Percentiles rank a stretch among this genome's conserved stretches.
Conservation (phyloP, 2,888 invertebrate species). For the Folsomia candida region DNA sequence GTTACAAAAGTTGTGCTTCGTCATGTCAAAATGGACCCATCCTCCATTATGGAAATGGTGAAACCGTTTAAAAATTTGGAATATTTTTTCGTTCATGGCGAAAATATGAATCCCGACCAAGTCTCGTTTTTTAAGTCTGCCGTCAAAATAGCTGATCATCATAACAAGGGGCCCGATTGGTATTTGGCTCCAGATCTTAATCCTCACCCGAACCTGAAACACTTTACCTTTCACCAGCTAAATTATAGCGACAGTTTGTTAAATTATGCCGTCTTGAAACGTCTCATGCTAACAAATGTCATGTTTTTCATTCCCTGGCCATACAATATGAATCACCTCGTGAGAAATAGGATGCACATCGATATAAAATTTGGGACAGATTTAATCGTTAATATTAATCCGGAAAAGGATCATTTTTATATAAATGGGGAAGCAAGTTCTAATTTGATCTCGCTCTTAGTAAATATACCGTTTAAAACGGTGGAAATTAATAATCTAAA, state of each 20-base stretch:
- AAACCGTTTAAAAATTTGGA: neutral
- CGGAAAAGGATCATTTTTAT: neutral
- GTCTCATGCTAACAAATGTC: neutral
- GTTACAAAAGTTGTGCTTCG: neutral
- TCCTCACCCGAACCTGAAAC: neutral
- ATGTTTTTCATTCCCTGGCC: neutral
- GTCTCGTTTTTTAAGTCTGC: neutral
- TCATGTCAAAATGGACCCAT: neutral
- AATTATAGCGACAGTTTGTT: neutral
- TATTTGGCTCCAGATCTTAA: neutral
- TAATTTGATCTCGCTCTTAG: too few relatives aligned
- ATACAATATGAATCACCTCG: neutral
- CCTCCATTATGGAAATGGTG: neutral
- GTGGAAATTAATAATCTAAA: too few relatives aligned
- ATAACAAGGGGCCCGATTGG: neutral
- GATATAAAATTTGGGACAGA: neutral
- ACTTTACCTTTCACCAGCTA: neutral
- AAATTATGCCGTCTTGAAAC: neutral
- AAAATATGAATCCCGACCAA: neutral
- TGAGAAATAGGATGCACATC: neutral
- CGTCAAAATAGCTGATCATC: too few relatives aligned
- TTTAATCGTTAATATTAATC: neutral
- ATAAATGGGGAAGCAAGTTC: too few relatives aligned
- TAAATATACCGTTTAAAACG: too few relatives aligned
- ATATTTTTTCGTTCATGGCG: neutral